Evolutionary conservation across 2,888 invertebrate species (phyloP).

Genomic region (Euproctis similis): DNA sequence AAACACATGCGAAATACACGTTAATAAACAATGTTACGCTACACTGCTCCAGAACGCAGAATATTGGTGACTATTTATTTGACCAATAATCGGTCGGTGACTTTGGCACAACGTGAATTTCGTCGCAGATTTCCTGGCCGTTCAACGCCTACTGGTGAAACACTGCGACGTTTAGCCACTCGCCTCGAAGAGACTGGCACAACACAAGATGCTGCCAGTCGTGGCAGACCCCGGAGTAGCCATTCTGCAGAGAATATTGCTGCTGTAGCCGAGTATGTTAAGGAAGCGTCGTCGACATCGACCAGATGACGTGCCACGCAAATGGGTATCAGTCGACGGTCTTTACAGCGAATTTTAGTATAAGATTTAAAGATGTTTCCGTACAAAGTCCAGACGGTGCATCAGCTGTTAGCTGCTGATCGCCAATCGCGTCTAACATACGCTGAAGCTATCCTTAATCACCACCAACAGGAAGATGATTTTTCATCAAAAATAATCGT

Average conservation of each 20-base stretch:
- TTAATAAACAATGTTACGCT: too few species aligned
- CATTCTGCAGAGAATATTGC: constrained; percentile 10
- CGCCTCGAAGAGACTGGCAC: not conserved
- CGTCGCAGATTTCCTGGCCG: constrained; percentile 1
- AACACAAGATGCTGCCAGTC: not conserved
- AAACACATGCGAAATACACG: too few species aligned
- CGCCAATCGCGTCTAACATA: not conserved
- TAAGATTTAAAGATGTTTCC: too few species aligned
- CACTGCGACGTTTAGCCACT: not conserved
- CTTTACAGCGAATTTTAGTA: not conserved
- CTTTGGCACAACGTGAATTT: constrained; percentile 1
- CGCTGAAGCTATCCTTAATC: not conserved
- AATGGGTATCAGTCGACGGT: constrained; percentile 3
- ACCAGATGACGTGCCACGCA: constrained; percentile 6
- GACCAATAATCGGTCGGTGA: not conserved
- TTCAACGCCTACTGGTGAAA: not conserved
- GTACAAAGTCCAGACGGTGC: too few species aligned
- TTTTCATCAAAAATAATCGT: not conserved
- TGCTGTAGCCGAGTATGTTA: constrained; percentile 11
- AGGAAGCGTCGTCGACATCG: constrained; percentile 10
- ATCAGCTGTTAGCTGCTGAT: too few species aligned
- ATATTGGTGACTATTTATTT: constrained; percentile 8
- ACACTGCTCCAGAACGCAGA: too few species aligned
- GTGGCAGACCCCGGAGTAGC: not conserved
- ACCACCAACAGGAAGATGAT: not conserved